Evolutionary conservation across 2,888 invertebrate species (phyloP).

Genomic region (Serrognathus titanus): DNA sequence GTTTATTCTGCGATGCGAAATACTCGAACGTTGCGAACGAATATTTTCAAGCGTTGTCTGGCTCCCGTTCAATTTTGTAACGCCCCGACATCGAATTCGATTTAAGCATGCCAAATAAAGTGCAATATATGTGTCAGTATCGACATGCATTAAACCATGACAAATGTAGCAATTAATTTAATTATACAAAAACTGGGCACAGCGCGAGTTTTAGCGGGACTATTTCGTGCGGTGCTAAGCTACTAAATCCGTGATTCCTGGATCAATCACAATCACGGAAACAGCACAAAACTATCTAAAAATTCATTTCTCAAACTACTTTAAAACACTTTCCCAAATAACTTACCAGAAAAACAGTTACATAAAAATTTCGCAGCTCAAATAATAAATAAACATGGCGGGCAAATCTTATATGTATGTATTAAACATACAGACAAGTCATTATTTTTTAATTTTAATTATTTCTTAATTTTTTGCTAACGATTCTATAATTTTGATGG

Average conservation of each 20-base stretch:
- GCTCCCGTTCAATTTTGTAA: slow-evolving; percentile 7
- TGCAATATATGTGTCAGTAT: slow-evolving; percentile 16
- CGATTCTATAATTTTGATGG: too few species aligned
- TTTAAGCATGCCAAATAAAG: slow-evolving; percentile 5
- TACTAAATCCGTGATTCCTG: slow-evolving; percentile 10
- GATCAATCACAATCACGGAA: slow-evolving; percentile 10
- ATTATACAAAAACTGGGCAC: slow-evolving; percentile 12
- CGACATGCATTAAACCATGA: slow-evolving; percentile 12
- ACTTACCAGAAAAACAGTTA: slow-evolving; percentile 16
- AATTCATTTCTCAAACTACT: slow-evolving; percentile 16
- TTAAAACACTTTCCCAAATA: slow-evolving; percentile 16
- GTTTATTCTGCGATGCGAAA: too few species aligned
- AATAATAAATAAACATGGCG: too few species aligned
- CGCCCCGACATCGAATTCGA: slow-evolving; percentile 13
- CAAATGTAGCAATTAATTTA: slow-evolving; percentile 12
- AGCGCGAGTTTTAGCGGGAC: slow-evolving; percentile 2
- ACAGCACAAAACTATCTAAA: slow-evolving; percentile 2
- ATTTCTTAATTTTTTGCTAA: too few species aligned
- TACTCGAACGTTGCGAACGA: too few species aligned
- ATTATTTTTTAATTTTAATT: too few species aligned
- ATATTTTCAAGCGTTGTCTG: too few species aligned
- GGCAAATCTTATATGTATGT: too few species aligned
- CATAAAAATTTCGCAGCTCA: too few species aligned
- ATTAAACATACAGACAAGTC: too few species aligned
- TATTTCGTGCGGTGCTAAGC: slow-evolving; percentile 12